These are phyloP conservation scores for Pristionchus pacificus DNA, from an alignment of 1,140 invertebrate genomes.

Conservation along the genomic window DNA sequence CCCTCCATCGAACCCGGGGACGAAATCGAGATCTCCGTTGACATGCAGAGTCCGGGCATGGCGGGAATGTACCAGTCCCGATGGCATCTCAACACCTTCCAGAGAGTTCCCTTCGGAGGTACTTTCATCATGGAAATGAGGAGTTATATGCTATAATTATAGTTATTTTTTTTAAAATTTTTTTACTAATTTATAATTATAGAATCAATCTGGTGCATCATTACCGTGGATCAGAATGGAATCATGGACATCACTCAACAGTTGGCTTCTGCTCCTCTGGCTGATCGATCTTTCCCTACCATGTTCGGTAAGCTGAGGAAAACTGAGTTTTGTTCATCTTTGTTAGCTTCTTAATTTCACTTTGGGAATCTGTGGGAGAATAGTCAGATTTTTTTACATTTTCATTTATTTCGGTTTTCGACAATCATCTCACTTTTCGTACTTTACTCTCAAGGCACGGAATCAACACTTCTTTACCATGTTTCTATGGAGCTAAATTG, in stretches of 20 bases:
- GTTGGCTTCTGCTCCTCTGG: constrained; percentile 58
- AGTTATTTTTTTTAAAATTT: no score
- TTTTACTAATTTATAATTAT: no score
- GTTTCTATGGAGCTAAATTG: no score
- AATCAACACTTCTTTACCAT: no score
- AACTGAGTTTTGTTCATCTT: no score
- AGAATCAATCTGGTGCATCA: constrained; percentile 71
- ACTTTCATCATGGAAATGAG: constrained; percentile 20
- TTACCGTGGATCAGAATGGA: constrained; percentile 68
- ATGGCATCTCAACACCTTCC: constrained; percentile 76
- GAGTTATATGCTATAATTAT: no score
- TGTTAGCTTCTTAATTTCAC: no score
- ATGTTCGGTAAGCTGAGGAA: background rate
- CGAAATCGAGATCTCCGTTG: constrained; percentile 67
- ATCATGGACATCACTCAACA: constrained; percentile 70
- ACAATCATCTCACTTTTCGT: background rate
- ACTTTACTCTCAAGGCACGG: background rate
- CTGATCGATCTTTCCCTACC: background rate
- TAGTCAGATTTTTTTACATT: no score
- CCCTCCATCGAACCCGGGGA: constrained; percentile 68
- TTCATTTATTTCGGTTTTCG: background rate
- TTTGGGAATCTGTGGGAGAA: no score
- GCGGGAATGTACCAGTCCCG: constrained; percentile 74
- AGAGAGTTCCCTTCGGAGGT: constrained; percentile 80
- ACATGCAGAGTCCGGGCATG: constrained; percentile 68